Conservation (phyloP, 2,113 vertebrate species). For the Henicopernis longicauda region DNA sequence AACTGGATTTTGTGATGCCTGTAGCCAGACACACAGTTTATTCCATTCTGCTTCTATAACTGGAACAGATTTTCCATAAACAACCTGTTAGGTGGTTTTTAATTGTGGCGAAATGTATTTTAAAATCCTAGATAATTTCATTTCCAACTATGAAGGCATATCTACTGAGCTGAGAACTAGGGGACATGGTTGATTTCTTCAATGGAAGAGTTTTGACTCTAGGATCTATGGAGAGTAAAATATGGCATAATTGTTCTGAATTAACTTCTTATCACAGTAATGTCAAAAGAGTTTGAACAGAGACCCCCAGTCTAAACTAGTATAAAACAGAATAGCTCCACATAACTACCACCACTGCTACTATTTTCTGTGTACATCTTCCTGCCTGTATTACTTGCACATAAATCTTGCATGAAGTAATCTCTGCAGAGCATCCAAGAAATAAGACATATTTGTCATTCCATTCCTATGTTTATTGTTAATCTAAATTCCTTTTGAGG, state of each 20-base stretch:
- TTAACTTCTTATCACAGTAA: background rate
- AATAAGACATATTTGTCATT: background rate
- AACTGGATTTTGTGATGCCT: background rate
- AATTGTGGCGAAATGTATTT: background rate
- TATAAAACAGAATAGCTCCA: background rate
- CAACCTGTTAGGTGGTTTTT: background rate
- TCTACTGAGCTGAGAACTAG: background rate
- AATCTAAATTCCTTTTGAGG: background rate
- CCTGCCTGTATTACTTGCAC: background rate
- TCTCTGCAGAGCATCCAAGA: background rate
- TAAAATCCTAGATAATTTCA: background rate
- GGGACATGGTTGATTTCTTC: background rate
- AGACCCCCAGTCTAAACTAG: background rate
- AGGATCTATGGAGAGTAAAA: background rate
- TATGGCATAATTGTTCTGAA: background rate
- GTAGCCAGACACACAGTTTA: background rate
- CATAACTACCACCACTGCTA: background rate
- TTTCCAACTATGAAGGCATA: background rate
- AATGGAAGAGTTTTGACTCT: background rate
- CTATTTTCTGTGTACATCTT: background rate
- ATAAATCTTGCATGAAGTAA: background rate
- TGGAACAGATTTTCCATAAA: background rate
- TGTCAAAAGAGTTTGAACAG: background rate
- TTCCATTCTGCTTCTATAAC: background rate
- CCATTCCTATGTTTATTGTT: background rate